phyloP scores from a whole-genome alignment of 1,140 invertebrate genomes.

The Thaumatotibia leucotreta region DNA sequence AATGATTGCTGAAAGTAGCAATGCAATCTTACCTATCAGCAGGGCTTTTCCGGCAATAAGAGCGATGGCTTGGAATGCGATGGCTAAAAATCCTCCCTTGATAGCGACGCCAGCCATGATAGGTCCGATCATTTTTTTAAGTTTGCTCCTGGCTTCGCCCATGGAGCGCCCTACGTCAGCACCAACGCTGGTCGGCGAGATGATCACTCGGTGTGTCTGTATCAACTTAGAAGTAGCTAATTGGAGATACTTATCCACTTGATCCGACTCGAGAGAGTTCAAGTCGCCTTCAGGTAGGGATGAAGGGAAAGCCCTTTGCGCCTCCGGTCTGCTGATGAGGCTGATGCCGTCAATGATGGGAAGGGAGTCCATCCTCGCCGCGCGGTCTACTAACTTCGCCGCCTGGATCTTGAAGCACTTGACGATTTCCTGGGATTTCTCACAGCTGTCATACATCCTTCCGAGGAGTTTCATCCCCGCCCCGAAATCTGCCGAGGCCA shows the following conservation, averaged over 20 bases:
- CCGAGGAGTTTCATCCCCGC: constrained; percentile 67
- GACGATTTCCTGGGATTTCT: constrained; percentile 77
- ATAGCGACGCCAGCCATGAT: constrained; percentile 80
- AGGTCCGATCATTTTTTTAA: constrained; percentile 77
- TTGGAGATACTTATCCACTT: constrained; percentile 78
- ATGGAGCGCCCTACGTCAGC: constrained; percentile 36
- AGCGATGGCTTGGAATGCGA: constrained; percentile 85
- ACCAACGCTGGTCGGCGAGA: constrained; percentile 69
- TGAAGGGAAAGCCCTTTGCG: constrained; percentile 56
- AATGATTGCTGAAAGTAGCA: constrained; percentile 85
- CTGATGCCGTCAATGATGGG: constrained; percentile 79
- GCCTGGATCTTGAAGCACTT: constrained; percentile 83
- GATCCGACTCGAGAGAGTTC: constrained; percentile 72
- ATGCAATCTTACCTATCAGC: constrained; percentile 84
- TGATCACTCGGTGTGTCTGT: constrained; percentile 79
- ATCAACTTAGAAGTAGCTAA: constrained; percentile 77
- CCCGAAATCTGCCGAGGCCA: constrained; percentile 45
- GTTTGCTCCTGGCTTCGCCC: constrained; percentile 77
- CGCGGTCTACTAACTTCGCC: constrained; percentile 79
- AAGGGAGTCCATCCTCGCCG: constrained; percentile 79
- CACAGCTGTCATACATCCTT: constrained; percentile 80
- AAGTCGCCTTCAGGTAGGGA: constrained; percentile 65
- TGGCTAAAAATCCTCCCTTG: constrained; percentile 83
- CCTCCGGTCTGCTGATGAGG: constrained; percentile 60
- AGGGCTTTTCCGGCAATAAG: constrained; percentile 84